Percentiles rank a stretch among this genome's conserved stretches.
Conservation (phyloP, 2,113 vertebrate species). For the Bos indicus region DNA sequence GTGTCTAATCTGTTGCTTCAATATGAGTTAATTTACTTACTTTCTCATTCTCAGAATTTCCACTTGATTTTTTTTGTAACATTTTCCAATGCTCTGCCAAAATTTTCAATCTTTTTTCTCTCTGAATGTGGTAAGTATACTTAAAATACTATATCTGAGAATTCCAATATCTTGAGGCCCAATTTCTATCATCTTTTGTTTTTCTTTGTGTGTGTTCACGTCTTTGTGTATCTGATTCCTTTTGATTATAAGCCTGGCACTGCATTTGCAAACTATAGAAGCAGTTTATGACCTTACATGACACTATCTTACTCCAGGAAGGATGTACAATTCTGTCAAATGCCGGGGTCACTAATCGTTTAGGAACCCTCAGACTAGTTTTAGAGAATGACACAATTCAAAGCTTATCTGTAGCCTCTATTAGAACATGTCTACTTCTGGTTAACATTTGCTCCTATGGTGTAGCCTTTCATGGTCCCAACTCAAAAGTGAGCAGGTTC, state of each 20-base stretch:
- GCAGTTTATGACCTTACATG: background rate
- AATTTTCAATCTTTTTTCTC: background rate
- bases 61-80: background rate
- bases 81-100: background rate
- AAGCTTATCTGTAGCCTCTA: background rate
- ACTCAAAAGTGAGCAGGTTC: background rate
- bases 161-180: background rate
- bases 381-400: background rate
- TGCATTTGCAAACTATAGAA: background rate
- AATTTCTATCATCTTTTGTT: background rate
- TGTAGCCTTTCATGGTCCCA: background rate
- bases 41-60: background rate
- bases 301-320: background rate
- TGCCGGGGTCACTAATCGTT: background rate
- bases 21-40: constrained; percentile 11
- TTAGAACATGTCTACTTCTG: background rate
- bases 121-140: background rate
- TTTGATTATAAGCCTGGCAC: background rate
- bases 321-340: background rate
- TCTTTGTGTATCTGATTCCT: background rate
- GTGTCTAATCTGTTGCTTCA: background rate
- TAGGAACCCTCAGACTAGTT: background rate
- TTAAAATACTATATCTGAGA: background rate
- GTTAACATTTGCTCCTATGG: background rate
- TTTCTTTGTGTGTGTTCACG: background rate